A percentile compares a stretch with the other conserved stretches of the same genome.
Evolutionary conservation across 2,797 vertebrate genomes (phyloP).

Genomic region (Heliangelus exortis): DNA sequence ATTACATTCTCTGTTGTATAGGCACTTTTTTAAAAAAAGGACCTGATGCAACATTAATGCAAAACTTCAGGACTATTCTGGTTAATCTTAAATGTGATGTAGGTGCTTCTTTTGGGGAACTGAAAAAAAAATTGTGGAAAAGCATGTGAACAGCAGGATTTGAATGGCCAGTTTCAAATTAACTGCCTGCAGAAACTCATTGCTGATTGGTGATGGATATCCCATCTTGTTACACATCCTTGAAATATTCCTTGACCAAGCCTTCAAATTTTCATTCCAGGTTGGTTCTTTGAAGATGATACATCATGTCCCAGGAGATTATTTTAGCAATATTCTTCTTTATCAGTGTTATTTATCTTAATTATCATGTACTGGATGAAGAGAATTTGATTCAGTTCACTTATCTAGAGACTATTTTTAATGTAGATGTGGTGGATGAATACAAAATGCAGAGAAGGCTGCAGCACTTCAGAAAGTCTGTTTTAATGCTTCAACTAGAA

Average conservation of each 20-base stretch:
- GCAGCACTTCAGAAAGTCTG: neutral
- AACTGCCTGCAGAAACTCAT: neutral
- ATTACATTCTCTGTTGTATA: neutral
- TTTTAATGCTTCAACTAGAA: neutral
- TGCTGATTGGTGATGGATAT: neutral
- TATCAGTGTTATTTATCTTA: slow-evolving; percentile 43
- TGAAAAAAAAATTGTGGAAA: neutral
- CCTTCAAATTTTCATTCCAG: slow-evolving; percentile 31
- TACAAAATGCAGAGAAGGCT: neutral
- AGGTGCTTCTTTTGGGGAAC: neutral
- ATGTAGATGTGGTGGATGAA: slow-evolving; percentile 3
- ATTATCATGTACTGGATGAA: slow-evolving; percentile 33
- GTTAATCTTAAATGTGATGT: neutral
- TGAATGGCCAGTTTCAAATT: neutral
- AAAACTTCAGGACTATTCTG: neutral
- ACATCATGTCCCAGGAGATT: neutral
- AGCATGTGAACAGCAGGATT: neutral
- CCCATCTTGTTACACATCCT: neutral
- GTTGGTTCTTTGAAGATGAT: slow-evolving; percentile 25
- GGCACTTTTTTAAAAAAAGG: neutral
- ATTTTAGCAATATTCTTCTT: slow-evolving; percentile 32
- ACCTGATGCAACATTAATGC: neutral
- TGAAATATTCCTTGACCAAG: neutral
- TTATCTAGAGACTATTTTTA: neutral
- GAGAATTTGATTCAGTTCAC: slow-evolving; percentile 19